Evolutionary conservation across 1,140 invertebrate genomes (phyloP), one percentile per base, ranked within the genome.

Genomic region (Sinella curviseta): DNA sequence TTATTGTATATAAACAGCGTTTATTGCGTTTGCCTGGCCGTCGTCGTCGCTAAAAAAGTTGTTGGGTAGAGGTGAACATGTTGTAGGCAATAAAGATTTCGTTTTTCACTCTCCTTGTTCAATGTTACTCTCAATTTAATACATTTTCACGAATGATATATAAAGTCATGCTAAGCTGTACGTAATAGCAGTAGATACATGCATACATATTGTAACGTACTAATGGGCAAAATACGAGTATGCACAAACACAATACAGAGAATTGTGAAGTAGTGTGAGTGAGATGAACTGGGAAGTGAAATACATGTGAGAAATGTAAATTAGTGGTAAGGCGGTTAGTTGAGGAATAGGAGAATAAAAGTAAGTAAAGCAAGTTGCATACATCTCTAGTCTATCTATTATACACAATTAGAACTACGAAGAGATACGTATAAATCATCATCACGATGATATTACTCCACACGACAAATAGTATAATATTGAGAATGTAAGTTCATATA

Each of bases 221-320:
- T n/a, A n/a, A n/a, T n/a, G n/a, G n/a, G n/a, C n/a, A n/a, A n/a
- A n/a, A n/a, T n/a, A n/a, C n/a, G n/a, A 48, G 4, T 48, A 8
- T 48, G 39, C 39, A 8, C 39, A 48, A 8, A 17, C 24, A 26
- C 24, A 60, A 60, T 60, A 60, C 12, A 60, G 8, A 48, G 39
- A 8, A 48, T 8, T 48, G 39, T 48, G 39, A 8, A 48, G 39
- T 48, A 48, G 57, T 16, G 4, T 60, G 57, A 26, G 8, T 3
- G 57, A 60, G 57, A 60, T 48, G 57, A 60, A 12, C 57, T 60
- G 57, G 57, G 57, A 60, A 60, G 57, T 70, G 30, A 70, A 33
- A 70, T 70, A 70, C 65, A 70, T 70, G 65, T 70, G 65, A 31
- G 31, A 33, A 48, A 70, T 70, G 65, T 70, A 70, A 70, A 70